Evolutionary conservation across 2,888 invertebrate genomes (phyloP).

Genomic region (Pristionchus entomophagus): DNA sequence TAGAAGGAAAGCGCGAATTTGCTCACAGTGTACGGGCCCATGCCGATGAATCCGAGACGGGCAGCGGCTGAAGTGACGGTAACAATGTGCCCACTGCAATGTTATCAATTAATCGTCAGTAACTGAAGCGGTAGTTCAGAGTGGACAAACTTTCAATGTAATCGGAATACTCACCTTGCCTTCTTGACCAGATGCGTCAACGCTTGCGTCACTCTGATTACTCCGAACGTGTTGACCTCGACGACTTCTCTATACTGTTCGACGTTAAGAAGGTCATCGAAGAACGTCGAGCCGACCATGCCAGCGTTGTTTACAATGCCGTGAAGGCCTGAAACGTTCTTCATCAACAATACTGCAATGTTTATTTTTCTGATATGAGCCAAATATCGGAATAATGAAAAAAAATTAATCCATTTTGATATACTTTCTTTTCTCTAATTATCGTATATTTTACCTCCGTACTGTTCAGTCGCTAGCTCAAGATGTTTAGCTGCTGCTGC

Average conservation of each 20-base stretch:
- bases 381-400: too few species aligned
- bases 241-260: slow-evolving; percentile 61
- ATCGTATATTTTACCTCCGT: slow-evolving; percentile 52
- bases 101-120: too few species aligned
- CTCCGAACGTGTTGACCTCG: slow-evolving; percentile 75
- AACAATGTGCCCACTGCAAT: slow-evolving; percentile 76
- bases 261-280: slow-evolving; percentile 74
- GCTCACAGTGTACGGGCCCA: slow-evolving; percentile 70
- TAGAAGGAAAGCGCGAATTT: slow-evolving; percentile 71
- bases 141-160: too few species aligned
- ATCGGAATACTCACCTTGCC: slow-evolving; percentile 54
- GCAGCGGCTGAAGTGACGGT: slow-evolving; percentile 77
- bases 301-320: slow-evolving; percentile 74
- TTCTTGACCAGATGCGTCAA: slow-evolving; percentile 67
- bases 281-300: slow-evolving; percentile 68
- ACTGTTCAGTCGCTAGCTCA: slow-evolving; percentile 55
- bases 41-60: slow-evolving; percentile 71
- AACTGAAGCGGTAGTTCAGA: too few species aligned
- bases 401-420: too few species aligned
- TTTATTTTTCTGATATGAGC: not conserved
- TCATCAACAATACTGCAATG: too few species aligned
- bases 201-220: slow-evolving; percentile 71
- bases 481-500: slow-evolving; percentile 58
- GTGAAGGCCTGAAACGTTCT: slow-evolving; percentile 66
- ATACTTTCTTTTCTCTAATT: not conserved